These are phyloP conservation scores for Malthinus seriepunctatus DNA, from an alignment of 2,888 invertebrate genomes.

Conservation along the genomic window DNA sequence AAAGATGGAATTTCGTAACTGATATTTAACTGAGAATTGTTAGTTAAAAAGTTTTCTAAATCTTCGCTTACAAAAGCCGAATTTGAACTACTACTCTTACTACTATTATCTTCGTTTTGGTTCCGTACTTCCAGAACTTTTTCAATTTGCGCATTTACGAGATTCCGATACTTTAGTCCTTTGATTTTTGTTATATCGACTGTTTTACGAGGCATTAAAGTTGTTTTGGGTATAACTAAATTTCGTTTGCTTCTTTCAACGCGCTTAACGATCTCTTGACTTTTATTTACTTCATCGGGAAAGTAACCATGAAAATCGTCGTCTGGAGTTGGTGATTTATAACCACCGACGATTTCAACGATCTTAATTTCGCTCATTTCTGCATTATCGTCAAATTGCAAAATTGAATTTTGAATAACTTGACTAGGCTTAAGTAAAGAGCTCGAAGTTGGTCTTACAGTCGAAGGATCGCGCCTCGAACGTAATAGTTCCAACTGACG, in stretches of 20 bases:
- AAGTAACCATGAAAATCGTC: neutral
- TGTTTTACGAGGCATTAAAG: conserved; percentile 47
- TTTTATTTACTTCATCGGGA: neutral
- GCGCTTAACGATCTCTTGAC: neutral
- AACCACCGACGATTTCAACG: conserved; percentile 39
- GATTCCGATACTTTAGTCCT: conserved; percentile 45
- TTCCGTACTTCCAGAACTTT: neutral
- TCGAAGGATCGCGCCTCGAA: conserved; percentile 4
- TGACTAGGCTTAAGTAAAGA: neutral
- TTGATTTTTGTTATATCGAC: conserved; percentile 51
- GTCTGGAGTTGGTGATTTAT: conserved; percentile 23
- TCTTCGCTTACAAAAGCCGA: conserved; percentile 57
- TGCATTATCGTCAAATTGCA: no score
- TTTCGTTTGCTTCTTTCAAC: neutral
- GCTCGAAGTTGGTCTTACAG: neutral
- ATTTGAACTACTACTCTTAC: neutral
- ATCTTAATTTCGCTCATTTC: conserved; percentile 35
- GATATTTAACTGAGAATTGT: conserved; percentile 55
- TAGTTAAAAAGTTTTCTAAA: conserved; percentile 58
- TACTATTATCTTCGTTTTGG: neutral
- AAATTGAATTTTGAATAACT: no score
- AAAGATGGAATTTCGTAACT: conserved; percentile 47
- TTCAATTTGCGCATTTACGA: neutral
- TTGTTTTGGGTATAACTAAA: neutral
- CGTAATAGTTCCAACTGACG: conserved; percentile 36